A percentile compares a stretch with the other conserved stretches of the same genome.
phyloP scores from a whole-genome alignment of 2,113 vertebrate genomes.

The Propithecus coquereli region DNA sequence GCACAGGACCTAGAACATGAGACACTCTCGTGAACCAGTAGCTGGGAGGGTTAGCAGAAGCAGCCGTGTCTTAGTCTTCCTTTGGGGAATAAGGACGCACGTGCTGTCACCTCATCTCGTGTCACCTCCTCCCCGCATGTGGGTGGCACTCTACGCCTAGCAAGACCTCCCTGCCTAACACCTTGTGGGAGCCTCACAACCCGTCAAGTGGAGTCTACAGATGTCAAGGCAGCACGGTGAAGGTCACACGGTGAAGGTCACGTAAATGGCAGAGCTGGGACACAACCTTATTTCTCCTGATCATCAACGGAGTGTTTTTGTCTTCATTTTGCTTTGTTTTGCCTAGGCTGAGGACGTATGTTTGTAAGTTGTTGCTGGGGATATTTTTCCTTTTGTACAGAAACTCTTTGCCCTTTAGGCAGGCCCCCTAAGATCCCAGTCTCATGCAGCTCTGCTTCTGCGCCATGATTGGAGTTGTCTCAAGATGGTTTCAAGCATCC shows the following conservation, averaged over 20 bases:
- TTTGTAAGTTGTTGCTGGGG: background rate
- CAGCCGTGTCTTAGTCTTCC: fast-evolving
- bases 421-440: background rate
- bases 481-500: background rate
- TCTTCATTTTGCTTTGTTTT: background rate
- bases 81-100: background rate
- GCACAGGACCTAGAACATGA: fast-evolving
- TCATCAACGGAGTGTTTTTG: background rate
- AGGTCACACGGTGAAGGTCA: background rate
- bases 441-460: too few relatives aligned
- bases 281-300: background rate
- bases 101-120: background rate
- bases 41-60: background rate
- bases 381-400: background rate
- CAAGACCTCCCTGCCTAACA: fast-evolving
- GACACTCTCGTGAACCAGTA: fast-evolving
- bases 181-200: fast-evolving
- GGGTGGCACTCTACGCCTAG: fast-evolving
- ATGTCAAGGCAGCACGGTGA: fast-evolving
- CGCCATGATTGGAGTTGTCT: background rate
- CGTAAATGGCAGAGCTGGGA: too few relatives aligned
- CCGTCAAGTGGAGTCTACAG: fast-evolving
- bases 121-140: fast-evolving
- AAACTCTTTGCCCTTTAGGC: background rate
- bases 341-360: background rate